Percentiles rank a stretch among this genome's conserved stretches.
Conservation (phyloP, 2,113 vertebrate genomes). For the Prietella phreatophila region DNA sequence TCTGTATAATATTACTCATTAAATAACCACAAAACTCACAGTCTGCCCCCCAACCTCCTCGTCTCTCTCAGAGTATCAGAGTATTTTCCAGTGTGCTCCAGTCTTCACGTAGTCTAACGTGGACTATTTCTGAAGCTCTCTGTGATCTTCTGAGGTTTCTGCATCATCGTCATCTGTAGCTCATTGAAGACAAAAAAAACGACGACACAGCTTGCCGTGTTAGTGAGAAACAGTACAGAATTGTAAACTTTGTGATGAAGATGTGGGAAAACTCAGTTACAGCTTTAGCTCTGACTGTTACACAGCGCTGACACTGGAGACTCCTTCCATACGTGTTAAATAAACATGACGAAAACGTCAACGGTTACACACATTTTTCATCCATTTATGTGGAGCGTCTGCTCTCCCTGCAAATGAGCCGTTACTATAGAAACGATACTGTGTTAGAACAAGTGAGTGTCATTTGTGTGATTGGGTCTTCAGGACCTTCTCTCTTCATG, state of each 20-base stretch:
- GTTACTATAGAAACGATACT: background rate
- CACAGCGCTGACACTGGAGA: background rate
- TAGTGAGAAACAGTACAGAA: no score
- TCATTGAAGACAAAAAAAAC: no score
- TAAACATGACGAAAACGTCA: background rate
- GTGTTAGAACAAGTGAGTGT: background rate
- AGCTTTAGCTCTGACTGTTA: background rate
- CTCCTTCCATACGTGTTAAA: background rate
- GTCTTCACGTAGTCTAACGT: no score
- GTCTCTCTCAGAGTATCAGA: slow-evolving; percentile 66
- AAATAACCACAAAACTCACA: background rate
- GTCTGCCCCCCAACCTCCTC: background rate
- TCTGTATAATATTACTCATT: no score
- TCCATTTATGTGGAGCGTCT: background rate
- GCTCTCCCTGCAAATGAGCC: background rate
- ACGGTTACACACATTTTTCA: background rate
- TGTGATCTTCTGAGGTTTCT: background rate
- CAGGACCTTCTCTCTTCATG: background rate
- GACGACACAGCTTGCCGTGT: no score
- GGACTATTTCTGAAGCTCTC: background rate
- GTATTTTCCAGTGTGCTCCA: background rate
- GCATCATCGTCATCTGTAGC: background rate
- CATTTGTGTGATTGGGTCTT: background rate
- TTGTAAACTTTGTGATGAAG: background rate
- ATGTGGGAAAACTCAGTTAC: no score